Base-by-base conservation (phyloP, 2,888 invertebrate species). In the Tenthredo distinguenda region DNA sequence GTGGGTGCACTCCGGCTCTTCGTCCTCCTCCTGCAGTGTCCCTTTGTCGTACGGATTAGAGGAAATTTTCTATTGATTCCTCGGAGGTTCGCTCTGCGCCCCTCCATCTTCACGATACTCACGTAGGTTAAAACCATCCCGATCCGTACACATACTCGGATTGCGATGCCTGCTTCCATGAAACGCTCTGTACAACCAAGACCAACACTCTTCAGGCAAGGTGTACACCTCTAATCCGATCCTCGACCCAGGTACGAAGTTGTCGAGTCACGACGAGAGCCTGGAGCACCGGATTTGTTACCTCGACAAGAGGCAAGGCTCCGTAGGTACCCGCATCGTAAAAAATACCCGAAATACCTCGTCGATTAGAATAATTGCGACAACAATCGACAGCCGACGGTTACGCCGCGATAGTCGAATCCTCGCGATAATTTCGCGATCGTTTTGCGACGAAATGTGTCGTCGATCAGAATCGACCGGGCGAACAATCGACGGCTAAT, bases 1-100 rank as follows among this genome's bases (percentile, higher is more conserved):
- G 71, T 81, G 47, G 79, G 79, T 81, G 65, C 15, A 84, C 77
- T 43, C 34, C 31, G 7, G 68, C 76, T 76, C 62, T 76, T 55
- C 37, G 21, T 77, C 37, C 47, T 50, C 34, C 18, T 84, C 84
- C 18, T n/a, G 65, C 40, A 21, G 26, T 55, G 55, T 26, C 34
- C 79, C 77, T 81, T 85, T 85, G 85, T 85, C 85, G 83, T 85
- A 82, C 81, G 85, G 85, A 85, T 85, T 85, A 85, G 40, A 85
- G 85, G 68, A 81, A 81, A 85, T 62, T 81, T 77, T 58, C 85
- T 85, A 85, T 85, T 85, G 85, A 85, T 85, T 85, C 81, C 85
- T 68, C 65, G 4, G 50, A 68, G 74, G 10, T 21, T 74, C 15
- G 2, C 26, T 12, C 43, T 4, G 26, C 31, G 1, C 12, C 68